phyloP scores from a whole-genome alignment of 2,797 vertebrate species.

The Poeciliopsis gracilis region DNA sequence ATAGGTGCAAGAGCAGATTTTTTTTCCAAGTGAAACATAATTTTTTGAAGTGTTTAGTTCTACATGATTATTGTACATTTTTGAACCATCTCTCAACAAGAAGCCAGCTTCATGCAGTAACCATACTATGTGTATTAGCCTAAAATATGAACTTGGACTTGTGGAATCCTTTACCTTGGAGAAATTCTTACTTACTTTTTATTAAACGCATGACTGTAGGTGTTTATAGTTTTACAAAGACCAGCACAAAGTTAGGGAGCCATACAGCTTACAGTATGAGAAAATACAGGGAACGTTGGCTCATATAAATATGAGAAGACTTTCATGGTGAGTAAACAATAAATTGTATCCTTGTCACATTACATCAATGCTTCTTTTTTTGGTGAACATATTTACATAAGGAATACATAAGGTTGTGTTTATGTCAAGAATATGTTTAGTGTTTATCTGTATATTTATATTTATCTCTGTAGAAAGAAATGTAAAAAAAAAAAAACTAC shows the following conservation, averaged over 20 bases:
- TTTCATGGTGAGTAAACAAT: not conserved
- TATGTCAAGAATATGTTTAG: not conserved
- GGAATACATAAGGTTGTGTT: not conserved
- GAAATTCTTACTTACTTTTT: not conserved
- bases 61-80: not conserved
- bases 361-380: not conserved
- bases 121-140: not conserved
- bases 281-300: not conserved
- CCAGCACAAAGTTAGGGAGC: not conserved
- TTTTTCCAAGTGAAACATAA: not conserved
- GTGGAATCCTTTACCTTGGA: not conserved
- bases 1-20: not conserved
- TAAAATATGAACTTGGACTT: not conserved
- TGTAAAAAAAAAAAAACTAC: not conserved
- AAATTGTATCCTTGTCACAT: not conserved
- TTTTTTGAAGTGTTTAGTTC: not conserved
- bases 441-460: not conserved
- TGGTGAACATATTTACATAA: not conserved
- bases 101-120: not conserved
- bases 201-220: not conserved
- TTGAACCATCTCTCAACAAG: not conserved
- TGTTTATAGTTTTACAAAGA: not conserved
- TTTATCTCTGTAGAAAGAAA: not conserved
- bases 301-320: not conserved
- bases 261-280: not conserved